Percentiles rank a stretch among this genome's conserved stretches.
These are phyloP conservation scores for Listrodromus nycthemerus DNA, from an alignment of 2,888 invertebrate genomes.

Conservation along the genomic window DNA sequence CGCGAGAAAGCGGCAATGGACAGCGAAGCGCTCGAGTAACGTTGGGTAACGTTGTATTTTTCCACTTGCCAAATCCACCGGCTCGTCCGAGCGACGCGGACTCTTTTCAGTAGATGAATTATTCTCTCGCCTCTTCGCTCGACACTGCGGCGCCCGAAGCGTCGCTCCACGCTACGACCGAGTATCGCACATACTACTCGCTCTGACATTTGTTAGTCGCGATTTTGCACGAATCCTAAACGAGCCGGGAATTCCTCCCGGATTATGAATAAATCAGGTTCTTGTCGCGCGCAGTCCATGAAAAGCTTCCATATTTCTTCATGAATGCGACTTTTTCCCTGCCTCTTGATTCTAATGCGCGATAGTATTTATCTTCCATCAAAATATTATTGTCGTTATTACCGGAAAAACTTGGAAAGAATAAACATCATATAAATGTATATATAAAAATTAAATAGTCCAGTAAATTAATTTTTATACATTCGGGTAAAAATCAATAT, in stretches of 20 bases:
- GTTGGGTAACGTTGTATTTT: constrained; percentile 62
- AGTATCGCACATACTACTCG: constrained; percentile 7
- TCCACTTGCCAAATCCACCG: constrained; percentile 64
- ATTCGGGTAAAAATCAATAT: no score
- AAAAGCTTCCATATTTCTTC: constrained; percentile 24
- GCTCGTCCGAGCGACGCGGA: constrained; percentile 48
- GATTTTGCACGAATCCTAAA: constrained; percentile 43
- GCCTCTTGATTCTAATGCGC: constrained; percentile 3
- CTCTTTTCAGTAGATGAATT: constrained; percentile 63
- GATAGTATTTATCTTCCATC: background rate
- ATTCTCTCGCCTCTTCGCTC: constrained; percentile 30
- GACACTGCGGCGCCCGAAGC: constrained; percentile 46
- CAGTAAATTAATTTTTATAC: background rate
- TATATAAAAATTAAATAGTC: no score
- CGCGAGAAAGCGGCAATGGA: constrained; percentile 28
- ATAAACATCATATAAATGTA: no score
- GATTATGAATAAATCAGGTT: constrained; percentile 40
- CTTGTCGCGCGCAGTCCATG: constrained; percentile 1
- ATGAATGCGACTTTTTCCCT: constrained; percentile 3
- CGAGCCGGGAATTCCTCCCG: background rate
- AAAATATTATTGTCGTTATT: no score
- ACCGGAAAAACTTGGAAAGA: no score
- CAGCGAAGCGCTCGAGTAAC: constrained; percentile 30
- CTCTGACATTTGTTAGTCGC: constrained; percentile 60
- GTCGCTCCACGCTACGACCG: background rate